These are phyloP conservation scores for Nomada ruficornis DNA, from an alignment of 2,888 invertebrate genomes.

Conservation along the genomic window DNA sequence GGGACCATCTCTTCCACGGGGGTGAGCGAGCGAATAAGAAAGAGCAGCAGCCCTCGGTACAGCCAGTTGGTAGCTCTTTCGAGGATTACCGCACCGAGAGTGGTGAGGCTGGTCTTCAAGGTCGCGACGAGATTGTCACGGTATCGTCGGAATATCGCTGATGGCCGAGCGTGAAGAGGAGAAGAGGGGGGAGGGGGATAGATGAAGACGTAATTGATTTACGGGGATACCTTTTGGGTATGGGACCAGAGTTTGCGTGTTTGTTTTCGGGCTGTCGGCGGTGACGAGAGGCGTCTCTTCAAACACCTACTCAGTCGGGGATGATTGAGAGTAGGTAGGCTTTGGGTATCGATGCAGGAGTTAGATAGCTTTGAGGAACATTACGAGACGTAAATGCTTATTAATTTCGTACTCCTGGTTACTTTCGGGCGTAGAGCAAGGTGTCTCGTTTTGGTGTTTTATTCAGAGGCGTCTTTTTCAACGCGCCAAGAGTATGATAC, in stretches of 20 bases:
- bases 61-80: conserved; percentile 61
- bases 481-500: too few relatives aligned
- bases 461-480: too few relatives aligned
- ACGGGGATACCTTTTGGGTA: conserved; percentile 14
- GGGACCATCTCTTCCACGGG: conserved; percentile 25
- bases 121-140: conserved; percentile 51
- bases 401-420: too few relatives aligned
- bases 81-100: conserved; percentile 54
- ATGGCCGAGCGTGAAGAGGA: conserved; percentile 50
- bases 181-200: neutral
- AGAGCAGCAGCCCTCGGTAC: conserved; percentile 14
- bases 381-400: too few relatives aligned
- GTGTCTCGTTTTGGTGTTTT: too few relatives aligned
- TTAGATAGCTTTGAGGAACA: too few relatives aligned
- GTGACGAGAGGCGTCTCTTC: neutral
- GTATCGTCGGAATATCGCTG: conserved; percentile 37
- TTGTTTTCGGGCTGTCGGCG: conserved; percentile 37
- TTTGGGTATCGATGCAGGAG: too few relatives aligned
- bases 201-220: conserved; percentile 58
- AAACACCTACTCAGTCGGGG: neutral
- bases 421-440: too few relatives aligned
- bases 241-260: conserved; percentile 25
- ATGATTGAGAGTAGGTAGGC: too few relatives aligned
- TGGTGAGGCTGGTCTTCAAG: conserved; percentile 30
- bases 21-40: conserved; percentile 3